phyloP scores from a whole-genome alignment of 2,888 invertebrate species.

The Chrysotoxum bicinctum region DNA sequence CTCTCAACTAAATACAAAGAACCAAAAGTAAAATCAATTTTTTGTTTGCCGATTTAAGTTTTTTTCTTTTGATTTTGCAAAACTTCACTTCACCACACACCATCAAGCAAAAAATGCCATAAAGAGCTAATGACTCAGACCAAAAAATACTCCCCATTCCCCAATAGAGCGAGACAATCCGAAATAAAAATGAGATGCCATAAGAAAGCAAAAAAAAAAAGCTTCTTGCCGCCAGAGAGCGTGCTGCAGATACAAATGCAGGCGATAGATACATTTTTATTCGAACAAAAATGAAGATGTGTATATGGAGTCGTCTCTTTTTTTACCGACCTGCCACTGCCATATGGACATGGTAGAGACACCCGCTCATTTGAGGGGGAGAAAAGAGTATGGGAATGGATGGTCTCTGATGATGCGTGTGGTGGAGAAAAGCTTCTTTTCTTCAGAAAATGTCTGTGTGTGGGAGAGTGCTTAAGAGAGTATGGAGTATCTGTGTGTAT shows the following conservation, averaged over 20 bases:
- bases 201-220: slow-evolving; percentile 17
- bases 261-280: background rate
- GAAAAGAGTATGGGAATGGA: background rate
- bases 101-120: slow-evolving; percentile 31
- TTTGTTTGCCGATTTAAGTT: slow-evolving; percentile 2
- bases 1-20: background rate
- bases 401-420: background rate
- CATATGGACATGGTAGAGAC: background rate
- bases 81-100: slow-evolving; percentile 39
- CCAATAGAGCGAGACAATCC: slow-evolving; percentile 67
- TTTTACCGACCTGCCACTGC: background rate
- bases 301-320: slow-evolving; percentile 2
- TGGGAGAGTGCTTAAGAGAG: background rate
- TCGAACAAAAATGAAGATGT: background rate
- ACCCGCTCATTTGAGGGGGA: background rate
- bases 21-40: slow-evolving; percentile 33
- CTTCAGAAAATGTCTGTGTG: background rate
- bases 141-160: slow-evolving; percentile 46
- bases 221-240: slow-evolving; percentile 12
- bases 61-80: slow-evolving; percentile 10
- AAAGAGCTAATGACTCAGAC: slow-evolving; percentile 58
- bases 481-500: slow-evolving; percentile 39
- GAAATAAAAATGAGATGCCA: slow-evolving; percentile 58
- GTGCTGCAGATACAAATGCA: slow-evolving; percentile 14
- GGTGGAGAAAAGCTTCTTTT: slow-evolving; percentile 26